Percentiles rank a stretch among this genome's conserved stretches.
Conservation (phyloP, 2,113 vertebrate species). For the Puffinus mauretanicus region DNA sequence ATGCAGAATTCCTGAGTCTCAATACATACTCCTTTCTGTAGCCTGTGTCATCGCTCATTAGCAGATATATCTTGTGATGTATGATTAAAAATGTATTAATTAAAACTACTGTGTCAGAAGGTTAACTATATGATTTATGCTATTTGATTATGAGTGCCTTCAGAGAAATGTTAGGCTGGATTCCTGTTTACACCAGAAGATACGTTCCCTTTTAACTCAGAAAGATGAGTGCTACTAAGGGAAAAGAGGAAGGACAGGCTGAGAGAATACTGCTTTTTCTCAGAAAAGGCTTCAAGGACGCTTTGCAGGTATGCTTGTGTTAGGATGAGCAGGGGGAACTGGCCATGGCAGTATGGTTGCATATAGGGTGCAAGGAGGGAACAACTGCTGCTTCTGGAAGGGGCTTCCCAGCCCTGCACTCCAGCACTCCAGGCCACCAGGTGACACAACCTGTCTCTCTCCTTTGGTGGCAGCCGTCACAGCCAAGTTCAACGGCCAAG, state of each 20-base stretch:
- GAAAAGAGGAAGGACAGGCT: neutral
- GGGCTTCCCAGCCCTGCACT: neutral
- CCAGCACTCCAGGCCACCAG: accelerated
- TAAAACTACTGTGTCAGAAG: slow-evolving; percentile 48
- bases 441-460: neutral
- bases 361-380: neutral
- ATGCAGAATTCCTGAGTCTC: neutral
- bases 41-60: neutral
- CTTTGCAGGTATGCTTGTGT: neutral
- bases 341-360: neutral
- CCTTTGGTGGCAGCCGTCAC: neutral
- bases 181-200: slow-evolving; percentile 36
- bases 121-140: slow-evolving; percentile 62
- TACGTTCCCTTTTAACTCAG: slow-evolving; percentile 5
- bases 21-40: neutral
- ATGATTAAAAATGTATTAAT: slow-evolving; percentile 66
- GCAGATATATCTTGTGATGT: neutral
- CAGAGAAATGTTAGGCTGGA: slow-evolving; percentile 17
- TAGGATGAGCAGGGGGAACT: neutral
- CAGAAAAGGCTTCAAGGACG: neutral
- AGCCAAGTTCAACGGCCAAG: neutral
- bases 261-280: neutral
- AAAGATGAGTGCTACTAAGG: neutral
- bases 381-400: neutral
- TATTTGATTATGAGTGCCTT: slow-evolving; percentile 42